Evolutionary conservation across 1,140 invertebrate species (phyloP).

Genomic region (Mycetomoellerius zeteki): DNA sequence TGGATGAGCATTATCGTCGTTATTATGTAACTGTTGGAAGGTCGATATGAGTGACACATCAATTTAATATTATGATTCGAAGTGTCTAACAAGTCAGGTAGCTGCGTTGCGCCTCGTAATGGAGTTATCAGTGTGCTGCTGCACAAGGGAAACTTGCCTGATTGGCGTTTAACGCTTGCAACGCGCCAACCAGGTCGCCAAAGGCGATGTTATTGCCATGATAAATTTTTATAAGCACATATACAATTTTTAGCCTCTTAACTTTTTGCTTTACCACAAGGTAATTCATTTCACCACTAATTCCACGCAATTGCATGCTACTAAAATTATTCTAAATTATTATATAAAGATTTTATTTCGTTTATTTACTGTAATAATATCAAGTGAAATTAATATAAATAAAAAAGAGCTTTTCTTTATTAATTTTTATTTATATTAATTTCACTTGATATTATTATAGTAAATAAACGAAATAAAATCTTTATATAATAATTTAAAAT

Average conservation of each 20-base stretch:
- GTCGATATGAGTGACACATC: conserved; percentile 60
- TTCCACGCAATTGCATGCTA: background rate
- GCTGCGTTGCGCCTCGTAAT: conserved; percentile 48
- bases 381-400: background rate
- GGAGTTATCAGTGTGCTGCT: conserved; percentile 57
- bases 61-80: conserved; percentile 64
- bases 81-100: conserved; percentile 62
- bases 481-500: background rate
- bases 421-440: too few relatives aligned
- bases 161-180: conserved; percentile 58
- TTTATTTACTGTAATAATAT: background rate
- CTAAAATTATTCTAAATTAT: background rate
- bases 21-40: conserved; percentile 38
- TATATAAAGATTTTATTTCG: background rate
- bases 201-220: conserved; percentile 37
- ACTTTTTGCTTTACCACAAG: background rate
- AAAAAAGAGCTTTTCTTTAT: too few relatives aligned
- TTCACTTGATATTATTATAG: background rate
- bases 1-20: conserved; percentile 12
- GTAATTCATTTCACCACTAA: background rate
- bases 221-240: conserved; percentile 19
- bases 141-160: conserved; percentile 62
- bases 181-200: conserved; percentile 41
- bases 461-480: background rate
- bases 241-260: background rate